phyloP scores from a whole-genome alignment of 2,113 vertebrate species.

The Heterochromis multidens region DNA sequence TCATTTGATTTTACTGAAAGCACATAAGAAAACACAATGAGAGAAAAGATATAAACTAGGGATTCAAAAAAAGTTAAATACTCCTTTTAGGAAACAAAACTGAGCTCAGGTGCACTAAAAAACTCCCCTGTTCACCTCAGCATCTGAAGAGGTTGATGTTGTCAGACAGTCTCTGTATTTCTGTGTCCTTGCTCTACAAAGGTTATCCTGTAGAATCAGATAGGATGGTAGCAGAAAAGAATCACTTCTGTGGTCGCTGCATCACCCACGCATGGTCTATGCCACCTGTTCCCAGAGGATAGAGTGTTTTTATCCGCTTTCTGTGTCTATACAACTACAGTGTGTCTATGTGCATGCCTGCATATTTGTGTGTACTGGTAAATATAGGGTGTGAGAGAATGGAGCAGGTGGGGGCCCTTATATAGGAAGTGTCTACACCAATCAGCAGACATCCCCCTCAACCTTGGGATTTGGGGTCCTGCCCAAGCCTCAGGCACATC shows the following conservation, averaged over 20 bases:
- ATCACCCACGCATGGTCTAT: constrained; percentile 42
- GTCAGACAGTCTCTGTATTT: constrained; percentile 64
- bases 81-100: not conserved
- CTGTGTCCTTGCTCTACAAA: constrained; percentile 65
- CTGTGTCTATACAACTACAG: not conserved
- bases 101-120: constrained; percentile 54
- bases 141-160: constrained; percentile 51
- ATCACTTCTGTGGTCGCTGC: constrained; percentile 57
- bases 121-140: constrained; percentile 40
- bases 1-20: not conserved
- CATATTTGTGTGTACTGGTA: not conserved
- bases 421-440: constrained; percentile 72
- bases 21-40: not conserved
- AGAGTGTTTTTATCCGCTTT: not conserved
- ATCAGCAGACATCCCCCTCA: constrained; percentile 72
- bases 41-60: not conserved
- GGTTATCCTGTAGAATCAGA: constrained; percentile 68
- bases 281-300: constrained; percentile 62
- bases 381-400: constrained; percentile 12
- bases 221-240: constrained; percentile 58
- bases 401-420: constrained; percentile 58
- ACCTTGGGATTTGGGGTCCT: constrained; percentile 70
- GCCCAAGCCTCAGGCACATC: constrained; percentile 57
- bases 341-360: not conserved
- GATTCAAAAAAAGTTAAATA: not conserved